Evolutionary conservation across 1,140 invertebrate genomes (phyloP), one percentile per base, ranked within the genome.

Genomic region (Lucilia sericata): DNA sequence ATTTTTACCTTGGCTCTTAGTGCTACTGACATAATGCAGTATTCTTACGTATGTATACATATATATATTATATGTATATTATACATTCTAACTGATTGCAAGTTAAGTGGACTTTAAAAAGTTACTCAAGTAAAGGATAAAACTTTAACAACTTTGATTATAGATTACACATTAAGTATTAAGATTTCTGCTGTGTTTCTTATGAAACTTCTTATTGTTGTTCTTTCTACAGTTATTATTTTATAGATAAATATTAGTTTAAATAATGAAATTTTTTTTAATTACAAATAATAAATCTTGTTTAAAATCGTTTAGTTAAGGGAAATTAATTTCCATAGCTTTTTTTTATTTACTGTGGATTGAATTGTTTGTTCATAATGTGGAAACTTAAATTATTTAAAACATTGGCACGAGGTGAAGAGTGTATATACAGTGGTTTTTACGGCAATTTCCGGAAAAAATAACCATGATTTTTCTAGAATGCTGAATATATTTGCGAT

Each of bases 41-140:
- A 55, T 42, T 42, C 42, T 7, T 0, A 42, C 42, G 5, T 42
- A 42, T 42, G 10, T 10, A 42, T 42, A 42, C 10, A 42, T 42
- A 42, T 7, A 42, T 2, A 42, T 42, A 51, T 10, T 5, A 51
- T 51, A 8, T 7, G 5, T 42, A 14, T 55, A 55, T 17, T 17
- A 55, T 55, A 14, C 10, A 12, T 55, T 13, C 12, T 8, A 7
- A 55, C 51, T 55, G 51, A 70, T 70, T 70, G 21, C 65, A 70
- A 70, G 65, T 70, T 70, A 70, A 70, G 65, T 70, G 65, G 65
- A 70, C 65, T 70, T 70, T 70, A 70, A 70, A 70, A 70, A 70
- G 65, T 70, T 19, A 70, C 12, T 70, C 21, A 2, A 25, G 65
- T 70, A 21, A 70, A 25, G 65, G 65, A 70, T 1, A 70, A 70